phyloP scores from a whole-genome alignment of 1,140 invertebrate species.

The Scaptomyza hsui region DNA sequence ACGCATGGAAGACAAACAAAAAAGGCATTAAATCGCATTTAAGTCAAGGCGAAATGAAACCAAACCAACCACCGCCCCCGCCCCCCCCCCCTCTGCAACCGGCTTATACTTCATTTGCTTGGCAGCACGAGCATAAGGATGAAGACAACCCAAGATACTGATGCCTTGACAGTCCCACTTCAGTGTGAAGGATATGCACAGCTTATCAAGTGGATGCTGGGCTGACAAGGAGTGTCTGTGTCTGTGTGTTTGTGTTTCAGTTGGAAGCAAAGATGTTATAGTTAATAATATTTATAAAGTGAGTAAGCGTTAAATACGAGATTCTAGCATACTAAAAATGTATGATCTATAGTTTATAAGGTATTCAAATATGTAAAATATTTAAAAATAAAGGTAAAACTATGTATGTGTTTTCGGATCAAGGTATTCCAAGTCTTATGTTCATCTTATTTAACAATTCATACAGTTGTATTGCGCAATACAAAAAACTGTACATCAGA shows the following conservation, averaged over 20 bases:
- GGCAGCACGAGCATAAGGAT: conserved; percentile 37
- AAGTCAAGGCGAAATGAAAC: conserved; percentile 58
- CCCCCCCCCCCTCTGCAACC: conserved; percentile 2
- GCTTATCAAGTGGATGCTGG: conserved; percentile 45
- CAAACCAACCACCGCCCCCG: conserved; percentile 36
- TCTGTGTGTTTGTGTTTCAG: background rate
- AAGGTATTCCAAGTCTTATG: too few relatives aligned
- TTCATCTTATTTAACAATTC: too few relatives aligned
- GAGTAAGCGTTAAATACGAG: conserved; percentile 2
- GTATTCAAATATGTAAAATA: too few relatives aligned
- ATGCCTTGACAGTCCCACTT: conserved; percentile 37
- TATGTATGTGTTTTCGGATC: too few relatives aligned
- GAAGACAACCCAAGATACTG: conserved; percentile 24
- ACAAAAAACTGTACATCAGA: conserved; percentile 3
- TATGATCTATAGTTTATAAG: background rate
- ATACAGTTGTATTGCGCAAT: background rate
- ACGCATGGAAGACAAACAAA: conserved; percentile 82
- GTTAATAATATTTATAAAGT: background rate
- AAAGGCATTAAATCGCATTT: conserved; percentile 83
- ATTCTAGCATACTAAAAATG: background rate
- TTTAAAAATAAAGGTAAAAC: too few relatives aligned
- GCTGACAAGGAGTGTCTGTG: background rate
- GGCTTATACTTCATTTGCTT: conserved; percentile 51
- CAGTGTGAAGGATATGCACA: conserved; percentile 47
- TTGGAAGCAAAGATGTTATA: background rate